Evolutionary conservation across 2,797 vertebrate genomes (phyloP).

Genomic region (Siniperca undulata): DNA sequence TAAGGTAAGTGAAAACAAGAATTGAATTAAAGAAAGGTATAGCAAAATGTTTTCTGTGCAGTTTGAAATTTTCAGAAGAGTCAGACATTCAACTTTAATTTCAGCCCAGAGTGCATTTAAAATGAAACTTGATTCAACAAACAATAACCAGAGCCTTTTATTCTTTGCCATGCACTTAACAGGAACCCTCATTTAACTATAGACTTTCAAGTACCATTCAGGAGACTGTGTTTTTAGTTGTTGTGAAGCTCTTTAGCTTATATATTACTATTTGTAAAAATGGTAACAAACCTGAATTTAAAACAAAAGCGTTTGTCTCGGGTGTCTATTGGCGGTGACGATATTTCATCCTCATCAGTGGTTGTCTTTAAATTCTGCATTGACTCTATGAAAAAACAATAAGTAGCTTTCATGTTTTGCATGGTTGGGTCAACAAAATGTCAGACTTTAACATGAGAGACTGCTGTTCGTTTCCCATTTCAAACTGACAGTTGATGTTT

Average conservation of each 20-base stretch:
- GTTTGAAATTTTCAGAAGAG: not conserved
- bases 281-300: not conserved
- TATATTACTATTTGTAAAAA: not conserved
- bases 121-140: not conserved
- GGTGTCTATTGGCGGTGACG: not conserved
- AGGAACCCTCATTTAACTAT: not conserved
- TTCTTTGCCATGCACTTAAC: not conserved
- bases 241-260: not conserved
- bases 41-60: not conserved
- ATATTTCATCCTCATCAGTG: conserved; percentile 11
- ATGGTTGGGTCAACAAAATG: not conserved
- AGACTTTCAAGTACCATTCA: not conserved
- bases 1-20: not conserved
- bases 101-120: not conserved
- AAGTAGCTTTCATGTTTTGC: conserved; percentile 2
- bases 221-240: not conserved
- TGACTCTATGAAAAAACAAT: not conserved
- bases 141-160: not conserved
- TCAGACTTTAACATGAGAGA: not conserved
- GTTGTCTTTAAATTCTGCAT: not conserved
- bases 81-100: not conserved
- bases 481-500: not conserved
- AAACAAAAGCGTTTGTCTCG: not conserved
- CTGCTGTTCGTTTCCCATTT: not conserved
- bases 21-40: not conserved